Evolutionary conservation across 2,888 invertebrate genomes (phyloP), one percentile per base, ranked within the genome.

Genomic region (Hirtodrosophila cameraria): DNA sequence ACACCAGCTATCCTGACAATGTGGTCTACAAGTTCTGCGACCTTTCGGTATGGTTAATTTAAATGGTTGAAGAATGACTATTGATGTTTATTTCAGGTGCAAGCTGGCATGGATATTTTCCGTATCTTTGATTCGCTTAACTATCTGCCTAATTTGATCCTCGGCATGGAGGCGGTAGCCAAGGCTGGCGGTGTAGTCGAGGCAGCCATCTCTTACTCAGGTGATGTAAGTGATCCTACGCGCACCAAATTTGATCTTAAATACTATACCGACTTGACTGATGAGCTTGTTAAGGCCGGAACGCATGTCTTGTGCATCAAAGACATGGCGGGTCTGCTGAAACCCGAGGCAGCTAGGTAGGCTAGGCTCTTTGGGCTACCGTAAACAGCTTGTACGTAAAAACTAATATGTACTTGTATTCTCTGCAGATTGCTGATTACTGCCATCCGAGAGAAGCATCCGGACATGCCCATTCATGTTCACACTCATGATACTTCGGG

Each of bases 401-500:
- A n/a, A n/a, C n/a, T n/a, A n/a, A n/a, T n/a, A n/a, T n/a, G n/a
- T n/a, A n/a, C n/a, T n/a, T n/a, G n/a, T n/a, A n/a, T n/a, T n/a
- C n/a, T 6, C n/a, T 0, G 0, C 46, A 94, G 94, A 64, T 82
- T 97, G 57, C 92, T 99, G 36, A 94, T 99, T 13, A 92, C 94
- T 1, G 96, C 98, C 4, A 94, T 99, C 68, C 94, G 99, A 64
- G 97, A 97, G 77, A 95, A 94, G 77, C 97, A 97, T 92, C 99
- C 99, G 0, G 95, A 97, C 87, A 90, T 99, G 1, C 99, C 99
- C 0, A 96, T 99, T 87, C 99, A 99, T 91, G 96, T 99, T 72
- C 99, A 99, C 91, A 99, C 99, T 0, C 99, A 99, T 91, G 99
- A 99, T 91, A 99, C 99, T 7, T 95, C 97, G 0, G 99, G 99